phyloP scores from a whole-genome alignment of 2,888 invertebrate species.

The Emmelina monodactyla region DNA sequence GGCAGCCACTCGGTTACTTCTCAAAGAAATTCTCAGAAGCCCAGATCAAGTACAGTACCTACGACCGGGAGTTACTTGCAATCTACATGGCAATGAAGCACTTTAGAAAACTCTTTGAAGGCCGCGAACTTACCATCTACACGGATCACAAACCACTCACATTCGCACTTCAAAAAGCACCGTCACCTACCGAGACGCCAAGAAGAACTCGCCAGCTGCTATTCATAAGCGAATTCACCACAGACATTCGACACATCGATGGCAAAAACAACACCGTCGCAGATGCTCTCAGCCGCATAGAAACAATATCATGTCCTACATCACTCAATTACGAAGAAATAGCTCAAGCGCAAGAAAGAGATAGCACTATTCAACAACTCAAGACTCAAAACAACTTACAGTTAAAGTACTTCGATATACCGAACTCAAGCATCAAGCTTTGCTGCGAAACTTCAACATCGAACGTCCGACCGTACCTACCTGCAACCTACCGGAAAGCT shows the following conservation, averaged over 20 bases:
- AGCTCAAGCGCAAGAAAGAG: conserved; percentile 7
- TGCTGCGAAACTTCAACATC: too few relatives aligned
- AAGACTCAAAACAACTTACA: conserved; percentile 4
- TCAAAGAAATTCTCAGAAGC: conserved; percentile 20
- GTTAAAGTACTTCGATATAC: background rate
- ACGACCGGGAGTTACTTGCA: conserved; percentile 16
- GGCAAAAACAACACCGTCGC: conserved; percentile 12
- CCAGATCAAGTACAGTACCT: conserved; percentile 23
- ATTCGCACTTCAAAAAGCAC: conserved; percentile 5
- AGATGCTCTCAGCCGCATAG: conserved; percentile 18
- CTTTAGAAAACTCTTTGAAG: conserved; percentile 16
- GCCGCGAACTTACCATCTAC: conserved; percentile 7
- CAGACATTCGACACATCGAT: conserved; percentile 10
- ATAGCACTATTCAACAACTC: conserved; percentile 3
- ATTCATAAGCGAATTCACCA: conserved; percentile 14
- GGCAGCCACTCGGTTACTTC: background rate
- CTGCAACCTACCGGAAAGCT: too few relatives aligned
- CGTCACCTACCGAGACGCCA: conserved; percentile 7
- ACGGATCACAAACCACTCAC: conserved; percentile 8
- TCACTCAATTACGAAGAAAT: conserved; percentile 9
- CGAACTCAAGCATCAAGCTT: background rate
- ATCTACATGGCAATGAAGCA: conserved; percentile 16
- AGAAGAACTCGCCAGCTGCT: conserved; percentile 10
- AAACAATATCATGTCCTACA: conserved; percentile 4
- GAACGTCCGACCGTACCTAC: too few relatives aligned